Percentiles rank a stretch among this genome's conserved stretches.
Conservation (phyloP, 2,888 invertebrate species). For the Latrodectus hesperus region DNA sequence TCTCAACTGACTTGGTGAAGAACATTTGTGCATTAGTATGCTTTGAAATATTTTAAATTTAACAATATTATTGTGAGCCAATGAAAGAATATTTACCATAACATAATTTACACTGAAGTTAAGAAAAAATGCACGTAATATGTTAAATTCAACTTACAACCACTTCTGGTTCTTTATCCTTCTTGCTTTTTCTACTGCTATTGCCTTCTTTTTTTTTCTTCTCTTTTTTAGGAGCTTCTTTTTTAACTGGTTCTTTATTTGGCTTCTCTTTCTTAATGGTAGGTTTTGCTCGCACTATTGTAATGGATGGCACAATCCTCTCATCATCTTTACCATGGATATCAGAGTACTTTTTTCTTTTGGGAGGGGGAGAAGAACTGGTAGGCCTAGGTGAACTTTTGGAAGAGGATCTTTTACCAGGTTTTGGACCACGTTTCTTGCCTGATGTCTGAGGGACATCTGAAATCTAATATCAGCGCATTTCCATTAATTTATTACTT, state of each 20-base stretch:
- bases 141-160: neutral
- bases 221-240: neutral
- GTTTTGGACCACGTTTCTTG: slow-evolving; percentile 22
- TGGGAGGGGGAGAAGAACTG: neutral
- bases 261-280: neutral
- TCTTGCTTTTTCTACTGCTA: neutral
- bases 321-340: neutral
- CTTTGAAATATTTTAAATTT: too few species aligned
- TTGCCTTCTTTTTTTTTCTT: slow-evolving; percentile 6
- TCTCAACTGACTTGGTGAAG: too few species aligned
- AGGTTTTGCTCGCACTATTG: neutral
- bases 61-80: too few species aligned
- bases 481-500: too few species aligned
- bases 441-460: neutral
- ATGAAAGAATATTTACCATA: too few species aligned
- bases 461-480: too few species aligned
- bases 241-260: neutral
- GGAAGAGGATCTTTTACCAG: neutral
- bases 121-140: too few species aligned
- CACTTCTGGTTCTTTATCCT: neutral
- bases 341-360: neutral
- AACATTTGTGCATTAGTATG: too few species aligned
- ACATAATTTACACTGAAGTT: too few species aligned
- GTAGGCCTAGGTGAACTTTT: neutral
- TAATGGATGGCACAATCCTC: neutral